Evolutionary conservation across 2,888 invertebrate species (phyloP).

Genomic region (Agriotes lineatus): DNA sequence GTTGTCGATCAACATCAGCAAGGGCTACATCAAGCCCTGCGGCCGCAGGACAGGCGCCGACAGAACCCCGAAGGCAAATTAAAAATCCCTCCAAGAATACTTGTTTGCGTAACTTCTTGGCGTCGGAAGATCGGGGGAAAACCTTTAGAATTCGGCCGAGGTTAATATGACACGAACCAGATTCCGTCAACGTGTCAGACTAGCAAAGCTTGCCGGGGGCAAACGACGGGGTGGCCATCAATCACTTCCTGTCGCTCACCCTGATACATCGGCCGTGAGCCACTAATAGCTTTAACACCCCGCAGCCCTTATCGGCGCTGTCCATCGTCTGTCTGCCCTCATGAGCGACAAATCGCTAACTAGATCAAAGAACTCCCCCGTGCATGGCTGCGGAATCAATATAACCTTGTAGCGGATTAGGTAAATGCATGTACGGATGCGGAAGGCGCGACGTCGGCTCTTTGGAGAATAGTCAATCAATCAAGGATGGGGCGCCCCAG

Average conservation of each 20-base stretch:
- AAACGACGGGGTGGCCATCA: constrained; percentile 28
- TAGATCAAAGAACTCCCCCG: constrained; percentile 10
- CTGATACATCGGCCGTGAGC: constrained; percentile 18
- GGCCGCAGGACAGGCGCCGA: too few relatives aligned
- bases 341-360: constrained; percentile 28
- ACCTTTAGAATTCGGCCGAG: constrained; percentile 6
- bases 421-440: constrained; percentile 7
- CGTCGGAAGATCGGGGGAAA: not conserved
- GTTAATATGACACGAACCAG: constrained; percentile 18
- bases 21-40: too few relatives aligned
- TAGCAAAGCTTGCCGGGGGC: constrained; percentile 5
- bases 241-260: constrained; percentile 31
- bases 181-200: constrained; percentile 13
- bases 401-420: constrained; percentile 14
- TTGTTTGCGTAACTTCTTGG: too few relatives aligned
- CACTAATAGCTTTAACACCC: constrained; percentile 33
- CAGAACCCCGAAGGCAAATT: too few relatives aligned
- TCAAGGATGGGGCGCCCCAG: not conserved
- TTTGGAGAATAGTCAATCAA: constrained; percentile 16
- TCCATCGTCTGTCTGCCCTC: constrained; percentile 22
- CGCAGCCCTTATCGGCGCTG: constrained; percentile 25
- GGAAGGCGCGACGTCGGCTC: not conserved
- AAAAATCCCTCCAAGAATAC: not conserved
- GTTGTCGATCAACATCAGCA: too few relatives aligned
- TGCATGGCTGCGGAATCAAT: constrained; percentile 7